phyloP scores from a whole-genome alignment of 1,140 invertebrate species.

The Cydia fagiglandana region DNA sequence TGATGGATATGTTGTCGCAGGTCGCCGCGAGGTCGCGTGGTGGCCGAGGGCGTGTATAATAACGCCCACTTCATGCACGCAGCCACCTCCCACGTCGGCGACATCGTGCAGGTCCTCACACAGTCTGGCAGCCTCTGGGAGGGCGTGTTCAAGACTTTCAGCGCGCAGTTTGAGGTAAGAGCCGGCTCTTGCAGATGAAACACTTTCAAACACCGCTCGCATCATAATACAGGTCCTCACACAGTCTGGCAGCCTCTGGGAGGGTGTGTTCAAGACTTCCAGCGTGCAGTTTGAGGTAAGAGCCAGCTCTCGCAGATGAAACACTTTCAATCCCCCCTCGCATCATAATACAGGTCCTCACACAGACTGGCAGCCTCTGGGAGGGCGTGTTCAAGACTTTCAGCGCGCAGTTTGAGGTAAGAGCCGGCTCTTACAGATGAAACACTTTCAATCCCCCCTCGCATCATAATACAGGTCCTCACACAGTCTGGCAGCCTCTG shows the following conservation, averaged over 20 bases:
- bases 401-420: conserved; percentile 88
- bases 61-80: conserved; percentile 94
- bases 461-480: conserved; percentile 81
- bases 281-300: conserved; percentile 88
- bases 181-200: too few relatives aligned
- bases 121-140: conserved; percentile 90
- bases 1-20: conserved; percentile 55
- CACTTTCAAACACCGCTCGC: too few relatives aligned
- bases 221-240: conserved; percentile 84
- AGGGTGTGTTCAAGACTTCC: conserved; percentile 93
- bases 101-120: conserved; percentile 89
- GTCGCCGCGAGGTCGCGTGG: conserved; percentile 82
- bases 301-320: not conserved
- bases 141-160: conserved; percentile 93
- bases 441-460: too few relatives aligned
- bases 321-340: too few relatives aligned
- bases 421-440: not conserved
- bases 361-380: conserved; percentile 88
- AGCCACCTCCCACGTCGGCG: conserved; percentile 89
- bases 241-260: conserved; percentile 88
- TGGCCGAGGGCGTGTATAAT: conserved; percentile 90
- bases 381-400: conserved; percentile 94
- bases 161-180: conserved; percentile 86
- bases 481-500: conserved; percentile 89
- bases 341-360: conserved; percentile 82